Evolutionary conservation across 2,797 vertebrate genomes (phyloP).

Genomic region (Eupleurogrammus muticus): DNA sequence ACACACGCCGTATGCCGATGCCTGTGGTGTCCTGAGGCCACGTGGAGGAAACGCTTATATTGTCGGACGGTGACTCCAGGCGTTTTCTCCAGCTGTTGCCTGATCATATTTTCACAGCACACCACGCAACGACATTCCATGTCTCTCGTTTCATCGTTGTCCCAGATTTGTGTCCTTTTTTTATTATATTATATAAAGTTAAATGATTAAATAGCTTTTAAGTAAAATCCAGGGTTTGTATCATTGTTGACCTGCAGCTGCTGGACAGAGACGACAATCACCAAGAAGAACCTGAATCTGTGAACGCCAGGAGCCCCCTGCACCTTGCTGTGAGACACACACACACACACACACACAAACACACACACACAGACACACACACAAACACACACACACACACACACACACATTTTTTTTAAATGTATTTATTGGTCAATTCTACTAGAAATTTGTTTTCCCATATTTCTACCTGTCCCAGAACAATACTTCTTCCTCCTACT

Average conservation of each 20-base stretch:
- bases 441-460: too few species aligned
- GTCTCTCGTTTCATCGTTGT: neutral
- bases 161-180: neutral
- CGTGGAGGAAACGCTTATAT: slow-evolving; percentile 35
- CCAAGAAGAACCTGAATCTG: slow-evolving; percentile 86
- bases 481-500: too few species aligned
- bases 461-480: too few species aligned
- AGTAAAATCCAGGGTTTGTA: neutral
- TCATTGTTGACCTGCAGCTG: slow-evolving; percentile 83
- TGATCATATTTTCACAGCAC: slow-evolving; percentile 16
- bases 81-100: slow-evolving; percentile 34
- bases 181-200: neutral
- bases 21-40: neutral
- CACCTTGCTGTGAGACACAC: slow-evolving; percentile 92
- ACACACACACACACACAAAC: slow-evolving; percentile 4
- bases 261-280: slow-evolving; percentile 88
- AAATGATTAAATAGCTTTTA: neutral
- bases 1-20: neutral
- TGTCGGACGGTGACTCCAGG: slow-evolving; percentile 14
- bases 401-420: too few species aligned
- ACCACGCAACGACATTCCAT: neutral
- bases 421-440: too few species aligned
- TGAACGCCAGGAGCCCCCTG: slow-evolving; percentile 89
- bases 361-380: too few species aligned
- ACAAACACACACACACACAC: too few species aligned